Evolutionary conservation across 2,113 vertebrate species (phyloP), one percentile per base, ranked within the genome.

Genomic region (Mesoclemmys tuberculata): DNA sequence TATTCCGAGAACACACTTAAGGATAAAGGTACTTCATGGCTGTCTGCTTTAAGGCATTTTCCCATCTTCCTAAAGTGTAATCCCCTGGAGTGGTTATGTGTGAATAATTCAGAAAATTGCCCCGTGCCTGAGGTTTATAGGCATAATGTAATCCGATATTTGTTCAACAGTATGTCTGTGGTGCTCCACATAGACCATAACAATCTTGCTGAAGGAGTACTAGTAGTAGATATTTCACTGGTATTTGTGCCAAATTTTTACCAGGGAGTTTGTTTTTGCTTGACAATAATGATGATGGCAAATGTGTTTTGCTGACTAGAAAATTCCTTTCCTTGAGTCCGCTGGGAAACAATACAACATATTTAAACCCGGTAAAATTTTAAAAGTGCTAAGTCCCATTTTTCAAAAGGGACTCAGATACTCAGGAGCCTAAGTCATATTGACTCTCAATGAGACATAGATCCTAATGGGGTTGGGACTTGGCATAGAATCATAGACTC

Each of bases 61-160:
- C 89, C 89, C 84, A 78, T 96, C 93, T 96, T 92, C 79, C 92
- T 96, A 85, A 97, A 97, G 93, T 90, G 56, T 52, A 97, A 97
- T 97, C 87, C 95, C 83, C 93, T 93, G 88, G 93, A 96, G 97
- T 97, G 93, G 96, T 97, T 97, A 95, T 88, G 49, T 87, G 92
- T 68, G 95, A 96, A 97, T 98, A 97, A 98, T 97, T 98, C 96
- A 98, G 96, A 97, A 96, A 97, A 98, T 95, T 95, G 91, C 55
- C 94, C 84, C 75, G 83, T 93, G 89, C 93, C 90, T 96, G 84
- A 82, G 71, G 92, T 92, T 97, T 97, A 95, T 61, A 97, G 86
- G 77, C 87, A 96, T 95, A 95, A 87, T 95, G 88, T 92, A 97
- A 98, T 95, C 77, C 92, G 96, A 93, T 96, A 96, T 97, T 94